A percentile compares a stretch with the other conserved stretches of the same genome.
Conservation (phyloP, 2,113 vertebrate species). For the Equus quagga region DNA sequence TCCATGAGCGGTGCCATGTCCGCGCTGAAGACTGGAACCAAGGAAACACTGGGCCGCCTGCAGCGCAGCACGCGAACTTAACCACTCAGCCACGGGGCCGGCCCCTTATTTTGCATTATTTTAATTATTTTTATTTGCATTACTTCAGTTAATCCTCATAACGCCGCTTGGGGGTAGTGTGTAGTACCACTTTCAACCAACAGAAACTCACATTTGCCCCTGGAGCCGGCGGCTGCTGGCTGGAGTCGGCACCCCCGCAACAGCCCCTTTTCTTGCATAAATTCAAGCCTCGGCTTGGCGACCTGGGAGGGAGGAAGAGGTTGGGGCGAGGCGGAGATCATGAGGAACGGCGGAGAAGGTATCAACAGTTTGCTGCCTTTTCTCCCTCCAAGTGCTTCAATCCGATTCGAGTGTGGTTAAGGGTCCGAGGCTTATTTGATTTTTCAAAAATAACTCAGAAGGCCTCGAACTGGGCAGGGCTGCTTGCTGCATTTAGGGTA, state of each 20-base stretch:
- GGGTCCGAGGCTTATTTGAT: accelerated
- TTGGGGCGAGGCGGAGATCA: accelerated
- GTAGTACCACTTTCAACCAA: neutral
- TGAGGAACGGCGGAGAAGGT: neutral
- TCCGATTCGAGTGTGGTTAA: neutral
- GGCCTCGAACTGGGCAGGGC: neutral
- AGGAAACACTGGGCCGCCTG: too few relatives aligned
- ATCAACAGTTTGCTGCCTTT: neutral
- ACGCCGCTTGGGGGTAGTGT: neutral
- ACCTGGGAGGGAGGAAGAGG: neutral
- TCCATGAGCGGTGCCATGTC: too few relatives aligned
- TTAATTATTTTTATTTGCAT: neutral
- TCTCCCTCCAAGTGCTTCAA: neutral
- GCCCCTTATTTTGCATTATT: neutral
- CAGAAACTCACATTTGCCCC: neutral
- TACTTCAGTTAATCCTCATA: neutral
- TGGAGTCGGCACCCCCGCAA: too few relatives aligned
- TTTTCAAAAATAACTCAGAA: neutral
- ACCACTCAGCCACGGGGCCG: too few relatives aligned
- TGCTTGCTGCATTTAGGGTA: neutral
- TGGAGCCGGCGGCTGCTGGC: too few relatives aligned
- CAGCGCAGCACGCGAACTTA: too few relatives aligned
- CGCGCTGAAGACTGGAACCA: too few relatives aligned
- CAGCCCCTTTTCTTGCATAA: neutral
- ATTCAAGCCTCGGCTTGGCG: neutral